Evolutionary conservation across 2,113 vertebrate genomes (phyloP), one percentile per base, ranked within the genome.

Genomic region (Zosterops lateralis): DNA sequence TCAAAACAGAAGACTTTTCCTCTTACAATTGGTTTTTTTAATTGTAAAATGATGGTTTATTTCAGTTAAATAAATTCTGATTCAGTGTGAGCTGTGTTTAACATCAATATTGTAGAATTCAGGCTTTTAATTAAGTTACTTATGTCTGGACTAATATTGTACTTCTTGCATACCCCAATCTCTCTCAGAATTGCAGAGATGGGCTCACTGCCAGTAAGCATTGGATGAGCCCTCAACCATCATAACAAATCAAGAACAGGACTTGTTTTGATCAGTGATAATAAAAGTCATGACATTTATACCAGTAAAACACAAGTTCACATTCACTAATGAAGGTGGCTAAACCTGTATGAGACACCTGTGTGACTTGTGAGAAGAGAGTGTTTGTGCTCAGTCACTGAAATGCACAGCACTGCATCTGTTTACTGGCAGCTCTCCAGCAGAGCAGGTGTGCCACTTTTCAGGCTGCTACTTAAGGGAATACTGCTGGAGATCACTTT

Each of bases 371-470:
- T 40, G 38, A 68, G 66, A 74, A 15, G 17, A 76, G 68, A 38
- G 20, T 58, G 0, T 15, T 7, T 10, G 65, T 75, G 53, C 58
- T 89, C n/a, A 25, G 61, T 9, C 57, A 31, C 72, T 12, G 72
- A 47, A 67, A 70, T 25, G 72, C 68, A 48, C 8, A 61, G 58
- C 42, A 2, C 79, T 62, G 82, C 90, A 44, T 66, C 67, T 92
- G 74, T 19, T 66, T 17, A 0, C 54, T 94, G 94, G 94, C 84
- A 76, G 62, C 4, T 32, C n/a, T 89, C 91, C 95, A 96, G 54
- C 22, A 84, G 81, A 91, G 66, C 91, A 96, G 87, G 32, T 95
- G 91, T 84, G 81, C 31, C 12, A 5, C 62, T 87, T 54, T n/a
- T 20, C 81, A 82, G 70, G 32, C 42, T 82, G 31, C 66, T 42